These are phyloP conservation scores for Sebastes umbrosus DNA, from an alignment of 2,797 vertebrate genomes.

Conservation along the genomic window DNA sequence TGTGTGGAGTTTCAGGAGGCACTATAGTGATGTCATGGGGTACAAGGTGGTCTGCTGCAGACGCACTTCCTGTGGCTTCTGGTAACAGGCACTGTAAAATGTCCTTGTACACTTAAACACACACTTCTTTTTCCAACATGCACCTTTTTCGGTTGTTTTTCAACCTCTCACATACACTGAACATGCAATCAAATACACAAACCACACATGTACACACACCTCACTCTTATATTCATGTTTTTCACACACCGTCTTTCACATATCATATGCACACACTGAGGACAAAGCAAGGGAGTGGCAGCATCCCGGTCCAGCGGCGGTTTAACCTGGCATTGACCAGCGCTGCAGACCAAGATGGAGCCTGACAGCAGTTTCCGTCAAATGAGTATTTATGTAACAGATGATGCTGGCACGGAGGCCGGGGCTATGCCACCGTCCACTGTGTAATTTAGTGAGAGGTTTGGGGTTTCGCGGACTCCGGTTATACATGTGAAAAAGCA, in stretches of 20 bases:
- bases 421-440: conserved; percentile 38
- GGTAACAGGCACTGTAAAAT: conserved; percentile 36
- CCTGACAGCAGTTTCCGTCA: conserved; percentile 65
- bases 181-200: neutral
- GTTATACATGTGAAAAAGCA: conserved; percentile 19
- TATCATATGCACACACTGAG: neutral
- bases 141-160: neutral
- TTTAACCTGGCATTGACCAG: conserved; percentile 59
- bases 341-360: conserved; percentile 43
- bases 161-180: neutral
- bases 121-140: neutral
- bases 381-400: conserved; percentile 67
- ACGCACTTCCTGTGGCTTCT: conserved; percentile 66
- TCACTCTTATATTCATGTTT: neutral
- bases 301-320: conserved; percentile 23
- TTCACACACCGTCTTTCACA: neutral
- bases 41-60: conserved; percentile 64
- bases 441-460: conserved; percentile 59
- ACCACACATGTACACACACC: neutral
- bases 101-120: conserved; percentile 17
- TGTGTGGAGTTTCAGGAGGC: conserved; percentile 24
- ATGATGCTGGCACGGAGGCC: conserved; percentile 46
- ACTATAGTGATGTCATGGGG: conserved; percentile 63
- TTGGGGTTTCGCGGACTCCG: conserved; percentile 10
- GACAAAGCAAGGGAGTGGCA: conserved; percentile 59